Percentiles rank a stretch among this genome's conserved stretches.
These are phyloP conservation scores for Ginglymostoma cirratum DNA, from an alignment of 2,113 vertebrate genomes.

Conservation along the genomic window DNA sequence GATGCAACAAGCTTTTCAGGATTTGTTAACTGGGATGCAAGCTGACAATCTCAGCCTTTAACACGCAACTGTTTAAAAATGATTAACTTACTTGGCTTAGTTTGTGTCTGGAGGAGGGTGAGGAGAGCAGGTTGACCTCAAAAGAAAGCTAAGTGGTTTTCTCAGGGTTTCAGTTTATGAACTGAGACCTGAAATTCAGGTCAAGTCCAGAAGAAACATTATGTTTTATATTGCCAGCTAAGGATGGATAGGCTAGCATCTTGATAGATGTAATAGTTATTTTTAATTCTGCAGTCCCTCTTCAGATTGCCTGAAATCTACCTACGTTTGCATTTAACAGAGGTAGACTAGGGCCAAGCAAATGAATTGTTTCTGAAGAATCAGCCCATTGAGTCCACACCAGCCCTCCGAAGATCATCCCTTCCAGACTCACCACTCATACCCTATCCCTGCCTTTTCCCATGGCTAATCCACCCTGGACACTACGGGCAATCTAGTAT, in stretches of 20 bases:
- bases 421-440: too few relatives aligned
- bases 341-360: too few relatives aligned
- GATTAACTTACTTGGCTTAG: neutral
- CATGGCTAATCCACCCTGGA: too few relatives aligned
- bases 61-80: neutral
- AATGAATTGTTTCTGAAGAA: too few relatives aligned
- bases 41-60: neutral
- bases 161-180: neutral
- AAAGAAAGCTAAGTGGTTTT: neutral
- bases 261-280: neutral
- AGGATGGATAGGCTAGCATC: neutral
- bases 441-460: too few relatives aligned
- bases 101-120: neutral
- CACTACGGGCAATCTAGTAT: too few relatives aligned
- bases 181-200: neutral
- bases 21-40: neutral
- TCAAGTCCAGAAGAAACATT: neutral
- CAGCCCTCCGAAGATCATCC: too few relatives aligned
- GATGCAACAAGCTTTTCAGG: neutral
- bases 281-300: neutral
- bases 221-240: neutral
- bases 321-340: too few relatives aligned
- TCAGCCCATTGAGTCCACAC: too few relatives aligned
- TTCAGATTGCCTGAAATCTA: too few relatives aligned
- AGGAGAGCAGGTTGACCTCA: neutral